phyloP scores from a whole-genome alignment of 2,797 vertebrate genomes.

The Hypotaenidia okinawae region DNA sequence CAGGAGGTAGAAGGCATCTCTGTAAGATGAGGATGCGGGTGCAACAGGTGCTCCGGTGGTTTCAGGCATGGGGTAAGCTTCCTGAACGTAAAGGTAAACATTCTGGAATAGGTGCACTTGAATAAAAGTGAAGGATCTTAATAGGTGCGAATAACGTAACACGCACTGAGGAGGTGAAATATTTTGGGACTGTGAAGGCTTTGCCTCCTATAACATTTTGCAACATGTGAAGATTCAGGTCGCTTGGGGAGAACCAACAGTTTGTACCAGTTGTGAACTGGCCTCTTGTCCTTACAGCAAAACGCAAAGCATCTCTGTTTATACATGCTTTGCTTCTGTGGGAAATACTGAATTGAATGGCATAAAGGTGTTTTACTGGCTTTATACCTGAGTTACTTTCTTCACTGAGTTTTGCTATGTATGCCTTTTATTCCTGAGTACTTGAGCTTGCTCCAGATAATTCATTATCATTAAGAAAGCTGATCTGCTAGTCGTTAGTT shows the following conservation, averaged over 20 bases:
- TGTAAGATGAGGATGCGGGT: rapidly evolving
- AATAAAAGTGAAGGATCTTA: background rate
- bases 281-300: background rate
- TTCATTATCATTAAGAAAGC: background rate
- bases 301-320: background rate
- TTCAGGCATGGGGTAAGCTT: rapidly evolving
- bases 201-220: background rate
- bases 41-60: background rate
- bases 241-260: background rate
- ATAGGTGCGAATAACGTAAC: background rate
- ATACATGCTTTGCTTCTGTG: background rate
- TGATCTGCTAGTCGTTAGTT: background rate
- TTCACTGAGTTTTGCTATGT: background rate
- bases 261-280: background rate
- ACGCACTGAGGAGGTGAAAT: background rate
- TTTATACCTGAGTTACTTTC: background rate
- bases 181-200: background rate
- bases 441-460: background rate
- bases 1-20: background rate
- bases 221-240: background rate
- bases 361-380: background rate
- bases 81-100: too few relatives aligned
- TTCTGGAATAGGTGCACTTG: too few relatives aligned
- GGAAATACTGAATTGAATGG: background rate
- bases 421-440: background rate